phyloP scores from a whole-genome alignment of 2,797 vertebrate species.

The Loris lydekkerianus region DNA sequence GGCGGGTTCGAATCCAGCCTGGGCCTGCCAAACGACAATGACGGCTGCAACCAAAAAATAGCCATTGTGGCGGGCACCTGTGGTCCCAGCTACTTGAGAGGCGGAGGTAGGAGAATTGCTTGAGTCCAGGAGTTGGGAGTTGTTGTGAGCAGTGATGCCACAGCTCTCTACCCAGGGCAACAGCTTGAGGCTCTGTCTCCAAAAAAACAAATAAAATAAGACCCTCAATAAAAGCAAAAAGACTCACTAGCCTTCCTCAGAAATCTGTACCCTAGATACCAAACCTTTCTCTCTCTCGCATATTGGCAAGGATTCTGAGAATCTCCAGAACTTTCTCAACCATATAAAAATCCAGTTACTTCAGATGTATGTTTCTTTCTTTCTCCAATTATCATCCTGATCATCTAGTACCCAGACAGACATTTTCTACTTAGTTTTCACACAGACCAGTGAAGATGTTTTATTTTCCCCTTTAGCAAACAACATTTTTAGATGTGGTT shows the following conservation, averaged over 20 bases:
- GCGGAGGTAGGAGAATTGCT: no score
- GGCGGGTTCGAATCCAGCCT: no score
- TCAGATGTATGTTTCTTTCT: not conserved
- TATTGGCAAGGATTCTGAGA: not conserved
- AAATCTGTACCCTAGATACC: not conserved
- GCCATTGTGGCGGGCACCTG: no score
- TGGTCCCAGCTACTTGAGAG: no score
- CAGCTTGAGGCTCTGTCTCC: no score
- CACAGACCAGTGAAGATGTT: not conserved
- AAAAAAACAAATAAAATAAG: not conserved
- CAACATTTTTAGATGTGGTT: conserved; percentile 12
- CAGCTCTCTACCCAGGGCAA: no score
- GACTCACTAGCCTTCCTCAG: not conserved
- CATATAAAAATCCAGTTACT: not conserved
- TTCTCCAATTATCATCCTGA: not conserved
- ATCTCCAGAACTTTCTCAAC: conserved; percentile 23
- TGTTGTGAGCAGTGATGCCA: no score
- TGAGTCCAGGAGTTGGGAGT: no score
- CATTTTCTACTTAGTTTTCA: not conserved
- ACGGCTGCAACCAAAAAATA: no score
- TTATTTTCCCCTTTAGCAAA: conserved; percentile 36
- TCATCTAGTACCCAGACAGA: not conserved
- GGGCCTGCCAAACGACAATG: no score
- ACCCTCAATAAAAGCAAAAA: not conserved
- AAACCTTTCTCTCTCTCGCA: not conserved